phyloP scores from a whole-genome alignment of 2,797 vertebrate species.

The Erithacus rubecula region DNA sequence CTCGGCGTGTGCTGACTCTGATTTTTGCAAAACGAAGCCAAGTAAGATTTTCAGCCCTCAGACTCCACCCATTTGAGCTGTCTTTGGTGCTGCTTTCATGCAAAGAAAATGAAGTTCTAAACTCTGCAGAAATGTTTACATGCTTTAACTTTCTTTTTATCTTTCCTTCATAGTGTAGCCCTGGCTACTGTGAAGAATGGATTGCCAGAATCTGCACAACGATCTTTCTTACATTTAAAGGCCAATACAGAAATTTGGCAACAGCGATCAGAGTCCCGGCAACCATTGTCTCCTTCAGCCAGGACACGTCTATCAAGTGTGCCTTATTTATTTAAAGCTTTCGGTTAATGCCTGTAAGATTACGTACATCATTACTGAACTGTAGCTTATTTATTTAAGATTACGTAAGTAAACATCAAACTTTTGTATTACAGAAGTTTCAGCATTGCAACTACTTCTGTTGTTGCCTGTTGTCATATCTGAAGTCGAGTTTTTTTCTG shows the following conservation, averaged over 20 bases:
- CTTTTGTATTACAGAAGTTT: constrained; percentile 64
- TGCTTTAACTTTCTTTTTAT: neutral
- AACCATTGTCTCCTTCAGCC: neutral
- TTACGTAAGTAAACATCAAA: constrained; percentile 44
- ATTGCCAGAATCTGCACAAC: constrained; percentile 91
- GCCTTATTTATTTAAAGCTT: constrained; percentile 76
- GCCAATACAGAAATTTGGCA: neutral
- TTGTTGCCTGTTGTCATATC: constrained; percentile 39
- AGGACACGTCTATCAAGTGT: neutral
- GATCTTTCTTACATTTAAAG: constrained; percentile 92
- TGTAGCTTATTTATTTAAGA: constrained; percentile 14
- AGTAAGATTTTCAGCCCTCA: neutral
- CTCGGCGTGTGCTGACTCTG: accelerated
- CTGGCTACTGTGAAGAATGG: constrained; percentile 85
- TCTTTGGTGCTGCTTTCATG: neutral
- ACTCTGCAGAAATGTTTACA: neutral
- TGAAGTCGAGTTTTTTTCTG: constrained; percentile 70
- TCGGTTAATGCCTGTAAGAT: constrained; percentile 34
- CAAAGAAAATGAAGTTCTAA: neutral
- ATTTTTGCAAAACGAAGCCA: neutral
- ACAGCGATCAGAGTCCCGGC: neutral
- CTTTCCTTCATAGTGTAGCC: constrained; percentile 76
- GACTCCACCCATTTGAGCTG: neutral
- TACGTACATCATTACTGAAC: neutral
- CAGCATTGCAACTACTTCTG: constrained; percentile 52